Evolutionary conservation across 37 sponge, comb jelly and placozoan genomes (phyloP), one percentile per base, ranked within the genome.

Genomic region (Hexactinellida sp.): DNA sequence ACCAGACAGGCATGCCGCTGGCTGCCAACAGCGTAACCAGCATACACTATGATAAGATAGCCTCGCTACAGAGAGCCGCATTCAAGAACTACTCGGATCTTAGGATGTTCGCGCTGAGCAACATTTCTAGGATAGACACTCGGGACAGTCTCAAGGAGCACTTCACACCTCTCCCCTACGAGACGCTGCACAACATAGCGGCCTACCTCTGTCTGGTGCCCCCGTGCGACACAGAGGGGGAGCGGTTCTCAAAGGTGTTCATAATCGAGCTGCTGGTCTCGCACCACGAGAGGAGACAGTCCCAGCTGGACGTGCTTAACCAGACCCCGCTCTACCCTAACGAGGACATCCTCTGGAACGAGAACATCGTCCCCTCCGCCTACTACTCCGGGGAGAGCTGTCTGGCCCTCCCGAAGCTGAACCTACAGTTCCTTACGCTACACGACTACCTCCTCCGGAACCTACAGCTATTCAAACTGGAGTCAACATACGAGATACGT

Each of bases 341-440:
- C 34, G 99, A 98, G 89, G 88, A 93, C 84, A 84, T 93, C 47
- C 52, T 93, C 34, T 93, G 93, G 93, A 96, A 98, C 39, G 92
- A 93, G 91, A 98, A 93, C 55, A 86, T 98, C 0, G 99, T 98
- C 0, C 99, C 99, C 0, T 90, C 90, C n/a, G 99, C 95, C 83
- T 95, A 87, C 85, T 95, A 88, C 88, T 55, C 89, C 47, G 92
- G 94, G 54, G 95, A 91, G 28, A 89, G 93, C 35, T 95, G 94
- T 84, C 88, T 98, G 30, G 95, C 99, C 38, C 91, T 98, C 23
- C 99, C 99, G 21, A 98, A 98, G 84, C 92, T 98, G n/a, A 98
- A 98, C 83, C 91, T 98, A n/a, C 99, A 98, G 88, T 98, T 95
- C 83, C 93, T 98, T 76, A 98, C 99, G 7, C 92, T 98, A 7